These are phyloP conservation scores for Speoplatyrhinus poulsoni DNA, from an alignment of 2,113 vertebrate genomes.

Conservation along the genomic window DNA sequence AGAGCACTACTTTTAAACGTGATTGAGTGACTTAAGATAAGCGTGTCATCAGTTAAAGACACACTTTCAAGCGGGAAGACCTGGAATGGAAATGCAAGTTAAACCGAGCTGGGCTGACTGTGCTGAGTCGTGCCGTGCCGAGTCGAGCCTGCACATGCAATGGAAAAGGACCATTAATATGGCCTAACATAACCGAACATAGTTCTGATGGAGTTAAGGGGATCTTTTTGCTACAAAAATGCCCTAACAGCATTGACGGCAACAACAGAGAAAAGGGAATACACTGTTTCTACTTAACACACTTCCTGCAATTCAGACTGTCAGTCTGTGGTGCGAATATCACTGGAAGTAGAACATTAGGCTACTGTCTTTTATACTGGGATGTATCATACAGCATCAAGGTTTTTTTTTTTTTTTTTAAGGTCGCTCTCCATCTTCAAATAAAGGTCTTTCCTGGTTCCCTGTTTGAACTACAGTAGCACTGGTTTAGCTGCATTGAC, in stretches of 20 bases:
- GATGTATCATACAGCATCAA: constrained; percentile 25
- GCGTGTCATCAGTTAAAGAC: too few relatives aligned
- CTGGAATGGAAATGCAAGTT: too few relatives aligned
- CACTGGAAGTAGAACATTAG: constrained; percentile 21
- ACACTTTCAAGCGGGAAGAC: too few relatives aligned
- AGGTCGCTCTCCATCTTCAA: constrained; percentile 47
- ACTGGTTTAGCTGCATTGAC: background rate
- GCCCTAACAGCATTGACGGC: constrained; percentile 23
- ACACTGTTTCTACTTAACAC: constrained; percentile 3
- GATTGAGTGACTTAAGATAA: too few relatives aligned
- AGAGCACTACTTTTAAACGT: too few relatives aligned
- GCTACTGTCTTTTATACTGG: constrained; percentile 27
- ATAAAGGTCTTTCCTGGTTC: constrained; percentile 35
- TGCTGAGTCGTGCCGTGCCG: too few relatives aligned
- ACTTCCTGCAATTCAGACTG: constrained; percentile 18
- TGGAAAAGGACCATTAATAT: too few relatives aligned
- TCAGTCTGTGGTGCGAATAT: constrained; percentile 22
- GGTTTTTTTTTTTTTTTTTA: background rate
- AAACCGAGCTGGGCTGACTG: too few relatives aligned
- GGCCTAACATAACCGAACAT: too few relatives aligned
- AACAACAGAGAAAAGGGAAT: constrained; percentile 18
- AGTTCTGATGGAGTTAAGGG: constrained; percentile 12
- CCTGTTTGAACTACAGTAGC: constrained; percentile 45
- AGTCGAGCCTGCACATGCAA: too few relatives aligned
- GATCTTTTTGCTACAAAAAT: constrained; percentile 12